Conservation (phyloP, 2,797 vertebrate genomes). For the Nannoperca australis region DNA sequence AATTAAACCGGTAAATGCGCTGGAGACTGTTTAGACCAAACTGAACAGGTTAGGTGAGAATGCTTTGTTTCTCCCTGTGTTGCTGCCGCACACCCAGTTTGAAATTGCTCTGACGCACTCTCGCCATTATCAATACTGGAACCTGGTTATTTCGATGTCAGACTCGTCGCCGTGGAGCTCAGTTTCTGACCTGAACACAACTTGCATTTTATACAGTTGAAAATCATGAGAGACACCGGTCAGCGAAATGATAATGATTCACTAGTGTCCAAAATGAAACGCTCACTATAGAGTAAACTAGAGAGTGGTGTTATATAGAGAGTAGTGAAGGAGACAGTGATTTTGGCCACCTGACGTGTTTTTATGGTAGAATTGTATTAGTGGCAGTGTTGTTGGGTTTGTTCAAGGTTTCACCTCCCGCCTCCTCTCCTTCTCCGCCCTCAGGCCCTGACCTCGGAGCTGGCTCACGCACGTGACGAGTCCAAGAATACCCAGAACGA, state of each 20-base stretch:
- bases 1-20: neutral
- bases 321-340: neutral
- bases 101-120: neutral
- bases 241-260: too few relatives aligned
- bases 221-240: neutral
- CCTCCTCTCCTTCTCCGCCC: conserved; percentile 1
- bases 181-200: neutral
- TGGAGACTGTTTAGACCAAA: neutral
- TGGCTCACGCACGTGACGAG: conserved; percentile 92
- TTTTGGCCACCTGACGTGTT: neutral
- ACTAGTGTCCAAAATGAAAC: neutral
- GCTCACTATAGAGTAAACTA: neutral
- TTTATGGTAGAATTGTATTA: neutral
- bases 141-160: neutral
- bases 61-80: neutral
- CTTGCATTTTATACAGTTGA: neutral
- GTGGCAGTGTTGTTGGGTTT: neutral
- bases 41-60: conserved; percentile 20
- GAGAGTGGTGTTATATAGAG: neutral
- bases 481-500: conserved; percentile 95
- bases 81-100: conserved; percentile 7
- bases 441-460: conserved; percentile 91
- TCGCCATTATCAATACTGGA: neutral
- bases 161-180: neutral
- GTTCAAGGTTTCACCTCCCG: neutral